A percentile compares a stretch with the other conserved stretches of the same genome.
phyloP scores from a whole-genome alignment of 2,113 vertebrate genomes.

The Colaptes auratus region DNA sequence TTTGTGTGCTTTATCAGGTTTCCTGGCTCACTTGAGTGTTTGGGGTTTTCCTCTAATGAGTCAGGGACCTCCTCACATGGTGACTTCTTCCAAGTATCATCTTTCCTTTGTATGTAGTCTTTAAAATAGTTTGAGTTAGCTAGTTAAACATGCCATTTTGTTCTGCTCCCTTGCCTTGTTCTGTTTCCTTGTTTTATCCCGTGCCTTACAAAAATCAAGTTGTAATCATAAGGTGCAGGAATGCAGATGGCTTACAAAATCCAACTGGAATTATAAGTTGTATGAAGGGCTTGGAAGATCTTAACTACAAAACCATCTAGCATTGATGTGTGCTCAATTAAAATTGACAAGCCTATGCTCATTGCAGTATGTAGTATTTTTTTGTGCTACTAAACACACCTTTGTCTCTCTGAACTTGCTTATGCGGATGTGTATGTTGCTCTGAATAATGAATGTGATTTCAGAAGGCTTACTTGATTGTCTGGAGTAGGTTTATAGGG shows the following conservation, averaged over 20 bases:
- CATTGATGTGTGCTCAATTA: background rate
- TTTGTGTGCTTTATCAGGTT: too few relatives aligned
- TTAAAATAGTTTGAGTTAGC: accelerated
- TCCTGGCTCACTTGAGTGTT: too few relatives aligned
- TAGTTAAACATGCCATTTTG: accelerated
- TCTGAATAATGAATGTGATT: background rate
- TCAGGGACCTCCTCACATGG: too few relatives aligned
- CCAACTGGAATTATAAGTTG: background rate
- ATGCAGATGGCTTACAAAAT: background rate
- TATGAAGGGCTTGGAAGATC: accelerated
- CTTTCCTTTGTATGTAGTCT: background rate
- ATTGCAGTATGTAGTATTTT: background rate
- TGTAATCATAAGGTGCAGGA: background rate
- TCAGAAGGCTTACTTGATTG: background rate
- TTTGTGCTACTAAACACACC: background rate
- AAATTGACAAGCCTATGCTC: background rate
- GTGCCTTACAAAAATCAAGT: background rate
- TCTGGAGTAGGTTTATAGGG: background rate
- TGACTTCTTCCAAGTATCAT: too few relatives aligned
- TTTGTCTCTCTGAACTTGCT: background rate
- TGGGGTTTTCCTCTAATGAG: too few relatives aligned
- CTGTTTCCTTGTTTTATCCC: background rate
- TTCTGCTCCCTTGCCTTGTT: background rate
- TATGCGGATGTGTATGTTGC: background rate
- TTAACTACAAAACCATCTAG: accelerated